phyloP scores from a whole-genome alignment of 2,113 vertebrate genomes.

The Epinephelus cyanopodus region DNA sequence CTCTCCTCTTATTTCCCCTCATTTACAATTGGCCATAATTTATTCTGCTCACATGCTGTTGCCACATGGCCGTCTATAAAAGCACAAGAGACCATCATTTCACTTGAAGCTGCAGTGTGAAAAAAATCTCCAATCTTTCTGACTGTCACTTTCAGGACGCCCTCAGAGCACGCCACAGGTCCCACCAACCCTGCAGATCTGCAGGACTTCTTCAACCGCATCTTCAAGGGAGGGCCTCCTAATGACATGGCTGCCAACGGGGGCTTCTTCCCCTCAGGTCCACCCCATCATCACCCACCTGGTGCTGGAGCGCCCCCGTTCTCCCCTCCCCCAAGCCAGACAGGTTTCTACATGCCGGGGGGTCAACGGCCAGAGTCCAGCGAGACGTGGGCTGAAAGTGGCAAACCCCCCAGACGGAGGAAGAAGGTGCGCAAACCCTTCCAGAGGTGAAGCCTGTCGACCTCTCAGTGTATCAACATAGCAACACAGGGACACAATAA shows the following conservation, averaged over 20 bases:
- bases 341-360: constrained; percentile 82
- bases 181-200: constrained; percentile 87
- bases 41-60: background rate
- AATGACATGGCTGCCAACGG: constrained; percentile 87
- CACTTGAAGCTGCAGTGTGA: background rate
- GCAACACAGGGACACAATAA: constrained; percentile 62
- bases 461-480: constrained; percentile 35
- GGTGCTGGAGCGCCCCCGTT: constrained; percentile 74
- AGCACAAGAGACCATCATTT: background rate
- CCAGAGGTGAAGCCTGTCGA: constrained; percentile 86
- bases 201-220: constrained; percentile 91
- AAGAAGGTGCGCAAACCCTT: constrained; percentile 94
- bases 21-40: background rate
- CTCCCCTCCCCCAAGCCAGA: constrained; percentile 76
- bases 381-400: constrained; percentile 81
- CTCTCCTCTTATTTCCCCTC: no score
- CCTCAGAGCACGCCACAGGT: constrained; percentile 81
- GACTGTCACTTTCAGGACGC: constrained; percentile 76
- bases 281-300: constrained; percentile 70
- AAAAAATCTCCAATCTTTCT: background rate
- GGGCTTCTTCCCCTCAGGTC: constrained; percentile 86
- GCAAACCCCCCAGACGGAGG: constrained; percentile 87
- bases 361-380: constrained; percentile 76
- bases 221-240: constrained; percentile 90
- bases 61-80: background rate